Conservation (phyloP, 2,113 vertebrate species). For the Rallus limicola region DNA sequence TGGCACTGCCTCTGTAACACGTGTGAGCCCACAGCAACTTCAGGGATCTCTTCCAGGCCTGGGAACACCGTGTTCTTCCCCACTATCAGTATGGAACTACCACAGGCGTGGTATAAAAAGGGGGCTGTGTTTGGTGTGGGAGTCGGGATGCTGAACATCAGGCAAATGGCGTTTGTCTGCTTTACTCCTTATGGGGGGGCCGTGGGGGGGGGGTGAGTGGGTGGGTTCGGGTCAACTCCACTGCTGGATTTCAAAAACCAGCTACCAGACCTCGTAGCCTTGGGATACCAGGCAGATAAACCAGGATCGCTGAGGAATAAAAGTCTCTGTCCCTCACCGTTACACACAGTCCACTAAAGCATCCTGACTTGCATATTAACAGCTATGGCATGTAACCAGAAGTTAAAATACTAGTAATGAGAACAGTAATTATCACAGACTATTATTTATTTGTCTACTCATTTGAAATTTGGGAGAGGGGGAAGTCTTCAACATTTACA, state of each 20-base stretch:
- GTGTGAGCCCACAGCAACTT: neutral
- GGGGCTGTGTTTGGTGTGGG: rapidly evolving
- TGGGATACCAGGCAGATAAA: neutral
- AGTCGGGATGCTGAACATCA: rapidly evolving
- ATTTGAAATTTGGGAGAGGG: neutral
- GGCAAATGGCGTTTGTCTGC: neutral
- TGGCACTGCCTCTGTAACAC: rapidly evolving
- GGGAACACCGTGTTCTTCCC: neutral
- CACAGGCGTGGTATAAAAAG: neutral
- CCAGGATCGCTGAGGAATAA: neutral
- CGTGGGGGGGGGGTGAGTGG: too few species aligned
- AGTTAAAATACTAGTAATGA: neutral
- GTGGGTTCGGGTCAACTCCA: neutral
- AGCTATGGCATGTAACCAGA: neutral
- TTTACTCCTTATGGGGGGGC: rapidly evolving
- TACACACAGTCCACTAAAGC: neutral
- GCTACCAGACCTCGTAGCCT: neutral
- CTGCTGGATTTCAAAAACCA: neutral
- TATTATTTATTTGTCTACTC: slow-evolving; percentile 54
- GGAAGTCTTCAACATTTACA: slow-evolving; percentile 34
- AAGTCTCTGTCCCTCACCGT: neutral
- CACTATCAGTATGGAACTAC: rapidly evolving
- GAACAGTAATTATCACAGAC: neutral
- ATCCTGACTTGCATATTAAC: neutral
- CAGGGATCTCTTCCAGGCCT: neutral